These are phyloP conservation scores for Plebejus anna DNA, from an alignment of 2,888 invertebrate genomes.

Conservation along the genomic window DNA sequence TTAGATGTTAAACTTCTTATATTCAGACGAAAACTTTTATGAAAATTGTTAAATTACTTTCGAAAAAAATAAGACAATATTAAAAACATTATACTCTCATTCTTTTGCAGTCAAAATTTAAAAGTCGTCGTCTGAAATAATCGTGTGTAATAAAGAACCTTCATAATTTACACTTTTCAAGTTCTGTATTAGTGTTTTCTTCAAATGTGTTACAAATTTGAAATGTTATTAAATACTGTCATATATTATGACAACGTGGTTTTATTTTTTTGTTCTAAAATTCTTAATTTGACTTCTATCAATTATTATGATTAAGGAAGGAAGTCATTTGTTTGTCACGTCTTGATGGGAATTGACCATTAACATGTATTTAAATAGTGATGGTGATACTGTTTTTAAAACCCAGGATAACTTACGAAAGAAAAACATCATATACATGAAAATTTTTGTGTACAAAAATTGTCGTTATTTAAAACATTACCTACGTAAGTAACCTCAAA, in stretches of 20 bases:
- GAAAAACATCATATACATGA: too few species aligned
- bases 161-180: conserved; percentile 11
- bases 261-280: not conserved
- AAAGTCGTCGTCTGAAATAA: not conserved
- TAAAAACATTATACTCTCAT: not conserved
- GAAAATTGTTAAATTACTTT: not conserved
- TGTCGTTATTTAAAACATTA: too few species aligned
- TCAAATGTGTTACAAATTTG: conserved; percentile 20
- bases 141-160: not conserved
- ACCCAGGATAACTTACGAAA: too few species aligned
- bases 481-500: too few species aligned
- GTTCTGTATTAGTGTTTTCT: conserved; percentile 26
- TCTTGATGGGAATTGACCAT: too few species aligned
- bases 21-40: conserved; percentile 1
- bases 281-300: too few species aligned
- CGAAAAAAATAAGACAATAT: not conserved
- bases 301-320: too few species aligned
- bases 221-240: conserved; percentile 27
- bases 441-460: too few species aligned
- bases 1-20: not conserved
- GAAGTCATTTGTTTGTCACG: too few species aligned
- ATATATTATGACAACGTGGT: not conserved
- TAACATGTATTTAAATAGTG: too few species aligned
- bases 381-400: too few species aligned
- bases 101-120: not conserved